Conservation (phyloP, 2,888 invertebrate species). For the Drosophila neonasuta region DNA sequence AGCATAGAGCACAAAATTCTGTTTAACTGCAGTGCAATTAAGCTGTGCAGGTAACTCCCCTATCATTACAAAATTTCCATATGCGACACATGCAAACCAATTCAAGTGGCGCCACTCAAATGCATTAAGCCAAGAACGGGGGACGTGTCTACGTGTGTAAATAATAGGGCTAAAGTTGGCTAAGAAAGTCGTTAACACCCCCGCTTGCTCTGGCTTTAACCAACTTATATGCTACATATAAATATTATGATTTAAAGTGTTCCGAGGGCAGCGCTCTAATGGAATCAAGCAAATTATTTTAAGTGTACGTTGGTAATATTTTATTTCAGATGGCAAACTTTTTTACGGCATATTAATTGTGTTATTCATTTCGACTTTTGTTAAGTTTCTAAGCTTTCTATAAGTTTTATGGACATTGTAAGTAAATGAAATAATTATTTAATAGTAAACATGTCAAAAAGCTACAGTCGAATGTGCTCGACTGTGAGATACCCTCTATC, state of each 20-base stretch:
- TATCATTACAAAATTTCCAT: conserved; percentile 67
- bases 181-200: conserved; percentile 5
- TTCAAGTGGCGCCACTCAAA: conserved; percentile 29
- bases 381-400: too few species aligned
- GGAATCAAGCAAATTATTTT: background rate
- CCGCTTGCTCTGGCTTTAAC: background rate
- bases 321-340: too few species aligned
- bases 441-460: too few species aligned
- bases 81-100: conserved; percentile 60
- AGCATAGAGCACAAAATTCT: conserved; percentile 13
- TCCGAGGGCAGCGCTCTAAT: background rate
- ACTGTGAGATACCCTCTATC: too few species aligned
- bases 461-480: too few species aligned
- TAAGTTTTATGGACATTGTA: too few species aligned
- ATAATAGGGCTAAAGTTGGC: conserved; percentile 14
- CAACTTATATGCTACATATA: background rate
- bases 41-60: conserved; percentile 47
- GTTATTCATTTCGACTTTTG: too few species aligned
- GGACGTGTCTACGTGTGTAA: conserved; percentile 3
- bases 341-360: too few species aligned
- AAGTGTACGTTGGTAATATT: background rate
- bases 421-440: too few species aligned
- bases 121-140: background rate
- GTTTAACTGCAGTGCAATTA: conserved; percentile 30
- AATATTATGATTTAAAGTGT: background rate